Evolutionary conservation across 2,797 vertebrate species (phyloP), one percentile per base, ranked within the genome.

Genomic region (Notolabrus celidotus): DNA sequence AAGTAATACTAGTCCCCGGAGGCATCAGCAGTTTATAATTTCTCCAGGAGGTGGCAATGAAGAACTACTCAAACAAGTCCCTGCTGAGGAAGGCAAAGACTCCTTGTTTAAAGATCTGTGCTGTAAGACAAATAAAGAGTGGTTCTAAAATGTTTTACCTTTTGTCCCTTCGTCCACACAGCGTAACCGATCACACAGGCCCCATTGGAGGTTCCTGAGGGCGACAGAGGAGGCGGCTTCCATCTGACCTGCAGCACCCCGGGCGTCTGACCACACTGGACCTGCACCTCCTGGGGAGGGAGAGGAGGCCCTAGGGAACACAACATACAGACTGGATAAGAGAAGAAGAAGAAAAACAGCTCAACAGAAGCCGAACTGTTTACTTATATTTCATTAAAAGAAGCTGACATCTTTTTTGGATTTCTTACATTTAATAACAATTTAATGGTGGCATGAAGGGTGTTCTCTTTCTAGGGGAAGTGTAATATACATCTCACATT

Each of bases 161-260:
- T 96, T 90, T 99, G 96, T 83, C 97, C 97, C 84, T 96, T 97
- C 49, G 95, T 97, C 54, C 96, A 99, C 68, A 99, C 96, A 3
- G 95, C 95, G 0, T 98, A 99, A 77, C 98, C 98, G 0, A 96
- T 96, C 50, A 99, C 97, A 0, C 41, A 95, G 77, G 98, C 98
- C 0, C 97, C 98, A 0, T 98, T 98, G 67, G 98, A 99, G 20
- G 97, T 96, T 67, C 98, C 97, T 1, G 95, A 89, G 39, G 95
- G 80, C 0, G 96, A 95, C 89, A 99, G 94, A 4, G 75, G 51
- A 0, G 97, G 97, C 0, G 96, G 96, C 79, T 95, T 99, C 97
- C 97, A 99, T 83, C 91, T 95, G 83, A 99, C 93, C 89, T 96
- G 95, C 60, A 98, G 12, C 0, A 95, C 88, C 22, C 95, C 94